phyloP scores from a whole-genome alignment of 2,888 invertebrate species.

The Drosophila anomelani region DNA sequence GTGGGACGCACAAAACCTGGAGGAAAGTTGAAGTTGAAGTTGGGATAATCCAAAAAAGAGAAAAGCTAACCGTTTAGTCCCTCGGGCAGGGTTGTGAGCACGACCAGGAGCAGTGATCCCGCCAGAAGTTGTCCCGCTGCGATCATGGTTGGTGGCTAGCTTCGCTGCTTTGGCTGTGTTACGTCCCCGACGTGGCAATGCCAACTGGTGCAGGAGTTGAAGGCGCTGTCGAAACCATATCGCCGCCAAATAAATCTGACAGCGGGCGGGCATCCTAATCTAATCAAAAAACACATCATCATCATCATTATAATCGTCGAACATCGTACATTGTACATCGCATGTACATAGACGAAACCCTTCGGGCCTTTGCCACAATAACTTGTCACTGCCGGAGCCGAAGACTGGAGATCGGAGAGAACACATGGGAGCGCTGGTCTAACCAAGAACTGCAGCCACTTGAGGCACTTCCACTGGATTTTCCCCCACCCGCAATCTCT shows the following conservation, averaged over 20 bases:
- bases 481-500: slow-evolving; percentile 23
- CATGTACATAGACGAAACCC: slow-evolving; percentile 5
- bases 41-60: not conserved
- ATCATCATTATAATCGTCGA: not conserved
- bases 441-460: slow-evolving; percentile 19
- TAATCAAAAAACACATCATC: slow-evolving; percentile 55
- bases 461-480: slow-evolving; percentile 13
- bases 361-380: not conserved
- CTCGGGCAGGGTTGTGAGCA: slow-evolving; percentile 1
- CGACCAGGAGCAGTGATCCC: slow-evolving; percentile 7
- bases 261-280: slow-evolving; percentile 59
- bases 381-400: slow-evolving; percentile 12
- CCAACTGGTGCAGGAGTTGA: slow-evolving; percentile 52
- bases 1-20: slow-evolving; percentile 7
- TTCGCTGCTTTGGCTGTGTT: not conserved
- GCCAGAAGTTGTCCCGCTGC: slow-evolving; percentile 14
- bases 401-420: not conserved
- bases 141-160: slow-evolving; percentile 2
- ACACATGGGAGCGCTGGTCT: slow-evolving; percentile 1
- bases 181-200: slow-evolving; percentile 45
- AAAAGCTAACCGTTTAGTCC: not conserved
- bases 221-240: slow-evolving; percentile 20
- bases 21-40: not conserved
- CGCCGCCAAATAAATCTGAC: slow-evolving; percentile 66
- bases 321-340: slow-evolving; percentile 4